These are phyloP conservation scores for Tupaia chinensis DNA, from an alignment of 2,113 vertebrate genomes.

Conservation along the genomic window DNA sequence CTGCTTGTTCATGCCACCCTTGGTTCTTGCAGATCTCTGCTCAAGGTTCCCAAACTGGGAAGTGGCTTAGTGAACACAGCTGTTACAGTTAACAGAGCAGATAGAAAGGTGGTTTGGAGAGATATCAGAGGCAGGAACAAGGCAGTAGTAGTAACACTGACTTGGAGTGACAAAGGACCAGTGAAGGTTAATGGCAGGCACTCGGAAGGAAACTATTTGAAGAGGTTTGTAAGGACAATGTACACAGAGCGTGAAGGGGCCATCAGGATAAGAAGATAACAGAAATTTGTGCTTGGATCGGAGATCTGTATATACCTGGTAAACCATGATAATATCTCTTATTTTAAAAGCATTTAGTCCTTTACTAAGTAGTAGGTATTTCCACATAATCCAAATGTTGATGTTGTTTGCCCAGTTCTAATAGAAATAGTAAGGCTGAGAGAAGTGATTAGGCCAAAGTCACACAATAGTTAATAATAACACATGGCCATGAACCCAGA, in stretches of 20 bases:
- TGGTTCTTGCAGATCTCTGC: neutral
- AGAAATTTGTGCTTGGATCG: neutral
- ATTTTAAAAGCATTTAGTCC: neutral
- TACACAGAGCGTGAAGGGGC: neutral
- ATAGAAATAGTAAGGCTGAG: neutral
- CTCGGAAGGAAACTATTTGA: neutral
- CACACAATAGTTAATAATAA: neutral
- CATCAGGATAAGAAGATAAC: neutral
- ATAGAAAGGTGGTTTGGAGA: neutral
- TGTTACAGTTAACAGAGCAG: neutral
- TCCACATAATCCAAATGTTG: neutral
- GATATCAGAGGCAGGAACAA: neutral
- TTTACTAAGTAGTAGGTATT: neutral
- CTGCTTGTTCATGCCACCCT: neutral
- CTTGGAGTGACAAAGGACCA: too few relatives aligned
- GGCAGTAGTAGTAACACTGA: too few relatives aligned
- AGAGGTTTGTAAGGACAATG: neutral
- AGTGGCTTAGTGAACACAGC: neutral
- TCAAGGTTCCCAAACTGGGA: neutral
- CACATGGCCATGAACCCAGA: neutral
- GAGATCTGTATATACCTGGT: neutral
- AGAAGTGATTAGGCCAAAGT: neutral
- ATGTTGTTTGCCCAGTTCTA: slow-evolving; percentile 12
- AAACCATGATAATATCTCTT: neutral
- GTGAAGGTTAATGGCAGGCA: neutral